phyloP scores from a whole-genome alignment of 2,888 invertebrate genomes.

The Pachydiplax longipennis region DNA sequence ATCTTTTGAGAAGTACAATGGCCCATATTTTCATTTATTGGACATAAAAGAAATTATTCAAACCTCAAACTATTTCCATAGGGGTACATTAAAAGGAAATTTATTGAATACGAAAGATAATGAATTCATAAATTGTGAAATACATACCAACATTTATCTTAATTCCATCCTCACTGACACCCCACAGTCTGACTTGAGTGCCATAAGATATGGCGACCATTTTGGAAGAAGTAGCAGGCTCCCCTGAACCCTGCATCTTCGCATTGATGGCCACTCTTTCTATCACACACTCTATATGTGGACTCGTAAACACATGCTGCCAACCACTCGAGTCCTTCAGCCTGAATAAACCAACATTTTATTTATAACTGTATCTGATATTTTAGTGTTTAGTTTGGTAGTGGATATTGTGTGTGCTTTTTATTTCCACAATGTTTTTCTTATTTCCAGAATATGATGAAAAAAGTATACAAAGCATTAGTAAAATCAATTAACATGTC shows the following conservation, averaged over 20 bases:
- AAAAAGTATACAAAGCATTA: too few relatives aligned
- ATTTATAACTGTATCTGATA: not conserved
- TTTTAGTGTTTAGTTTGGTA: too few relatives aligned
- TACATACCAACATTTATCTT: conserved; percentile 73
- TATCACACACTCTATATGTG: conserved; percentile 86
- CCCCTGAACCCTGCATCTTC: conserved; percentile 66
- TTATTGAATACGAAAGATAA: too few relatives aligned
- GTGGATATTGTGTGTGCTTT: too few relatives aligned
- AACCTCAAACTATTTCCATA: too few relatives aligned
- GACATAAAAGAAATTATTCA: too few relatives aligned
- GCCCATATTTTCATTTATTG: too few relatives aligned
- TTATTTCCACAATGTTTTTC: too few relatives aligned
- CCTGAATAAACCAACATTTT: conserved; percentile 58
- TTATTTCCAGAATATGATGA: too few relatives aligned
- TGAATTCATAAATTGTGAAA: too few relatives aligned
- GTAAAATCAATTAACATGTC: too few relatives aligned
- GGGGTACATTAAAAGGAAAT: conserved; percentile 63
- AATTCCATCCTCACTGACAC: conserved; percentile 77
- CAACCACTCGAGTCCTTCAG: conserved; percentile 96
- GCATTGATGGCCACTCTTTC: conserved; percentile 82
- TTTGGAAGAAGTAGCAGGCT: conserved; percentile 65
- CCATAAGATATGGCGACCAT: conserved; percentile 86
- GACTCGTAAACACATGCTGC: conserved; percentile 94
- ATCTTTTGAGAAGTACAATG: too few relatives aligned
- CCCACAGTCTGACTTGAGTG: conserved; percentile 79